These are phyloP conservation scores for Chrysochloris asiatica DNA, from an alignment of 2,113 vertebrate genomes.

Conservation along the genomic window DNA sequence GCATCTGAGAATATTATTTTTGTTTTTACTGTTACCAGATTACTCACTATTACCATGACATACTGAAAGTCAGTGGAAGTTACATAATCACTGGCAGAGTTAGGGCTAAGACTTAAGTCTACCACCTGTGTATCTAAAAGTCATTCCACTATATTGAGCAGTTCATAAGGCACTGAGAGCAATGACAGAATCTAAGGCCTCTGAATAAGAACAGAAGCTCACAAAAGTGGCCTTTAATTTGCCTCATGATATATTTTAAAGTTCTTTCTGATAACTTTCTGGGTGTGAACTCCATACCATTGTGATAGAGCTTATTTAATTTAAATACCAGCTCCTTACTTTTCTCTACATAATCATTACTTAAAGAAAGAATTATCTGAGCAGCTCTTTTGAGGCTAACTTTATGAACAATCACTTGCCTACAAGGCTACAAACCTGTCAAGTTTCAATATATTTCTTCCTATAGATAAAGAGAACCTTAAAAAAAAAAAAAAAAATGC, in stretches of 20 bases:
- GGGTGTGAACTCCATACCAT: neutral
- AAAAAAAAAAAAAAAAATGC: too few species aligned
- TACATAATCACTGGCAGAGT: neutral
- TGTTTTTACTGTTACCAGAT: slow-evolving; percentile 28
- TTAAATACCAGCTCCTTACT: neutral
- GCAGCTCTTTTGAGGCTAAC: neutral
- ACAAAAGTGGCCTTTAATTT: too few species aligned
- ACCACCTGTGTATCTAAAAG: neutral
- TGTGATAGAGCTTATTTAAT: neutral
- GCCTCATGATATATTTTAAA: too few species aligned
- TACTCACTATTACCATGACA: neutral
- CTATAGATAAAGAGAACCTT: neutral
- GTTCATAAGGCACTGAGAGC: neutral
- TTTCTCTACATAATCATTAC: neutral
- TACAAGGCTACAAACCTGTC: neutral
- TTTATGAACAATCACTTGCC: neutral
- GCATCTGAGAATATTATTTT: neutral
- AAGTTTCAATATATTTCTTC: neutral
- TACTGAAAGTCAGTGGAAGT: slow-evolving; percentile 12
- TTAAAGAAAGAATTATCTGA: neutral
- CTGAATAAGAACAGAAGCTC: too few species aligned
- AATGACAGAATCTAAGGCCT: neutral
- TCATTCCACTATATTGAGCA: neutral
- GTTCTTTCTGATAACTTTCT: too few species aligned
- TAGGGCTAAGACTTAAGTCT: neutral